These are phyloP conservation scores for Hartigia nigra DNA, from an alignment of 2,888 invertebrate species.

Conservation along the genomic window DNA sequence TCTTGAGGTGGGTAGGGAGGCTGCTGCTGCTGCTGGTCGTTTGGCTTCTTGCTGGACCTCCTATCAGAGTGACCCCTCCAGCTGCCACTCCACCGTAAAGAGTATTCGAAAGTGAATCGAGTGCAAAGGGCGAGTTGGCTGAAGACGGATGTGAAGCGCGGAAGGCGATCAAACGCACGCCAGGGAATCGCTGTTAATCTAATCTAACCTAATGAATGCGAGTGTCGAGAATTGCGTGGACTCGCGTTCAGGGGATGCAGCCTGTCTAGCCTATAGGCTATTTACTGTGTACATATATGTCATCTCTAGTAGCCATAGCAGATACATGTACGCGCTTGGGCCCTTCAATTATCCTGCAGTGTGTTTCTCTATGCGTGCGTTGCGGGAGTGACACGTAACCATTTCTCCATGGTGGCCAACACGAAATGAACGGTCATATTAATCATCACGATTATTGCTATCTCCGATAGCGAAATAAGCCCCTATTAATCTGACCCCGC, in stretches of 20 bases:
- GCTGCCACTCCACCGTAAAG: not conserved
- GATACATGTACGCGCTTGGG: not conserved
- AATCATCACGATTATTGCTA: constrained; percentile 46
- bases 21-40: too few species aligned
- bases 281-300: too few species aligned
- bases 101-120: not conserved
- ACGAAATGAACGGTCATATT: constrained; percentile 50
- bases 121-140: not conserved
- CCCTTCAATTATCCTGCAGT: not conserved
- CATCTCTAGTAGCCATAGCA: not conserved
- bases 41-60: not conserved
- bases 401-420: constrained; percentile 19
- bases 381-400: constrained; percentile 15
- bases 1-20: not conserved
- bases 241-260: not conserved
- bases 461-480: constrained; percentile 44
- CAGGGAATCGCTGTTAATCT: not conserved
- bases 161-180: not conserved
- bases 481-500: constrained; percentile 30
- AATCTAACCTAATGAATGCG: not conserved
- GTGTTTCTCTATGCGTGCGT: constrained; percentile 18
- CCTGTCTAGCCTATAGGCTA: not conserved
- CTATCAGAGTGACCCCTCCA: not conserved
- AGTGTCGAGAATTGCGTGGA: not conserved
- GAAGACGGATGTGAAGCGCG: not conserved